Percentiles rank a stretch among this genome's conserved stretches.
phyloP scores from a whole-genome alignment of 2,888 invertebrate genomes.

The Drymonia ruficornis region DNA sequence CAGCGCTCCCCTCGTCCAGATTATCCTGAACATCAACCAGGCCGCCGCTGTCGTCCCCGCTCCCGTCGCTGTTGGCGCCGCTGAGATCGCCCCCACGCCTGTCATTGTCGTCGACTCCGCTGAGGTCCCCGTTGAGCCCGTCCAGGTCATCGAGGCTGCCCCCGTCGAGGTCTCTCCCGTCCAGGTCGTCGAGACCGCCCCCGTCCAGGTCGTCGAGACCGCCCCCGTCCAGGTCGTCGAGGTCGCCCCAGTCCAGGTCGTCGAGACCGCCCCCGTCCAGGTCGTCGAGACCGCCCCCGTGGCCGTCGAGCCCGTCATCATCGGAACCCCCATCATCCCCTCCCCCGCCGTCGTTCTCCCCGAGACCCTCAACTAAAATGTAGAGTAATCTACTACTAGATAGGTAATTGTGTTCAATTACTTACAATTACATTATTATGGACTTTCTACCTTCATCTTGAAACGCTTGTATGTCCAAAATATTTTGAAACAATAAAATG shows the following conservation, averaged over 20 bases:
- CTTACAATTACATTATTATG: neutral
- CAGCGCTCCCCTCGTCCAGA: constrained; percentile 41
- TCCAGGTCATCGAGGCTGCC: constrained; percentile 16
- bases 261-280: constrained; percentile 20
- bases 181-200: constrained; percentile 6
- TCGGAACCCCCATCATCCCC: constrained; percentile 31
- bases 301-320: too few species aligned
- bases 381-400: neutral
- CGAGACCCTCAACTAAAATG: constrained; percentile 50
- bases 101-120: constrained; percentile 16
- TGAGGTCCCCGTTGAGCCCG: constrained; percentile 11
- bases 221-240: constrained; percentile 29
- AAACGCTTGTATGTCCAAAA: constrained; percentile 9
- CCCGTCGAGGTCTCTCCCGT: constrained; percentile 23
- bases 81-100: constrained; percentile 16
- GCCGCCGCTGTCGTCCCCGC: constrained; percentile 24
- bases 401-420: too few species aligned
- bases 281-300: too few species aligned
- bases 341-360: constrained; percentile 43
- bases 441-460: constrained; percentile 28
- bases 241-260: constrained; percentile 23
- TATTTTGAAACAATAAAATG: neutral
- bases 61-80: constrained; percentile 16
- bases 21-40: constrained; percentile 45
- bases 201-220: constrained; percentile 16